phyloP scores from a whole-genome alignment of 2,113 vertebrate species.

The Aphyosemion australe region DNA sequence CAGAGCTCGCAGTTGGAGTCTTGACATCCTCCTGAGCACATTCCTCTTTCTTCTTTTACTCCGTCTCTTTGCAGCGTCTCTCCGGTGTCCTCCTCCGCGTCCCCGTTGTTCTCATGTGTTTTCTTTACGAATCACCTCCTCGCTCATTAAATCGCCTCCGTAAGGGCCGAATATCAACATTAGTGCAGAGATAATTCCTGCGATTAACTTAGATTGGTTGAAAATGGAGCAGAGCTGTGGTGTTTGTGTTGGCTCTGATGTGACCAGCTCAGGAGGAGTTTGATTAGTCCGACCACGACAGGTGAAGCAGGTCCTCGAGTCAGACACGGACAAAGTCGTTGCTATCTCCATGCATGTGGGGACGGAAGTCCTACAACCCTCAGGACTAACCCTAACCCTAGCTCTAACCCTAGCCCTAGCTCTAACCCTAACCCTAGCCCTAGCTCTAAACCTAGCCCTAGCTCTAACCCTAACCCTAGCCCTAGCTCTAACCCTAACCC shows the following conservation, averaged over 20 bases:
- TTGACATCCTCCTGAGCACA: slow-evolving; percentile 54
- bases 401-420: too few relatives aligned
- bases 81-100: slow-evolving; percentile 31
- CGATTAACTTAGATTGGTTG: slow-evolving; percentile 46
- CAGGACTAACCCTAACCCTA: too few relatives aligned
- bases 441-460: too few relatives aligned
- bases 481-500: too few relatives aligned
- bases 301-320: too few relatives aligned
- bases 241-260: neutral
- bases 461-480: too few relatives aligned
- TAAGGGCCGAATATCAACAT: slow-evolving; percentile 25
- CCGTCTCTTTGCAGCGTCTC: slow-evolving; percentile 37
- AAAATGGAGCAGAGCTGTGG: neutral
- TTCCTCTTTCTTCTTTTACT: slow-evolving; percentile 53
- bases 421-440: too few relatives aligned
- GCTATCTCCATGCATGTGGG: too few relatives aligned
- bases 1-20: slow-evolving; percentile 65
- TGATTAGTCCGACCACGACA: neutral
- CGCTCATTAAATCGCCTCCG: slow-evolving; percentile 19
- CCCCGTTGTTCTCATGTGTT: slow-evolving; percentile 22
- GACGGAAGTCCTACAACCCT: too few relatives aligned
- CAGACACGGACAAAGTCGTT: too few relatives aligned
- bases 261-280: neutral
- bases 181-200: slow-evolving; percentile 38
- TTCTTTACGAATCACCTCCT: slow-evolving; percentile 31